Conservation (phyloP, 1,140 invertebrate species). For the Cyphomyrmex costatus region DNA sequence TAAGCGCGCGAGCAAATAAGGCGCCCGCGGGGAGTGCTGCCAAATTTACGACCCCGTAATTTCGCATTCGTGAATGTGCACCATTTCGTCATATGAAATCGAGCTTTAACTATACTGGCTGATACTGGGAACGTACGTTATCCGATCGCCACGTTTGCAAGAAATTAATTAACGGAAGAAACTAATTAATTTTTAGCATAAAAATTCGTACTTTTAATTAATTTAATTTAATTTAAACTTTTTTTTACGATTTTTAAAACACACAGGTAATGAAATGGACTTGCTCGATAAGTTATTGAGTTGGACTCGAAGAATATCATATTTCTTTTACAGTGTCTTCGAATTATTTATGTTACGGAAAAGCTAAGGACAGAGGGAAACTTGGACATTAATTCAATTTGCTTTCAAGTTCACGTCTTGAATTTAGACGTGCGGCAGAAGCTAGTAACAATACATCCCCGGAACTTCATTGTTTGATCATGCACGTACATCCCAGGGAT, state of each 20-base stretch:
- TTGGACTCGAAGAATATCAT: not conserved
- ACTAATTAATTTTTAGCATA: not conserved
- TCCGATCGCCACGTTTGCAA: not conserved
- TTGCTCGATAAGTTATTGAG: not conserved
- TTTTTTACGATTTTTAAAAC: not conserved
- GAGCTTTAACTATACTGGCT: not conserved
- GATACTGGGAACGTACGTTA: not conserved
- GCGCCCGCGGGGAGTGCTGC: not conserved
- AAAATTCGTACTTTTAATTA: not conserved
- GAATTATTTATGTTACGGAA: not conserved
- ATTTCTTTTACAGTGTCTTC: not conserved
- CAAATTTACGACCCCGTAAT: conserved; percentile 58
- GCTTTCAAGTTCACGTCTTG: not conserved
- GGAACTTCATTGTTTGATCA: conserved; percentile 21
- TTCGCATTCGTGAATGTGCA: conserved; percentile 22
- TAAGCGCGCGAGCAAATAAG: conserved; percentile 41
- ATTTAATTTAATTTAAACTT: not conserved
- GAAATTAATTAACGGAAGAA: not conserved
- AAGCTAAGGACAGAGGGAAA: not conserved
- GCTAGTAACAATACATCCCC: conserved; percentile 20
- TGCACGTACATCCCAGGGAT: not conserved
- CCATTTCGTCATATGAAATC: conserved; percentile 7
- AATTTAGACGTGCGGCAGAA: conserved; percentile 10
- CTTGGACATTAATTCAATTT: not conserved
- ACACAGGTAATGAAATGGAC: not conserved